Evolutionary conservation across 2,797 vertebrate species (phyloP), one percentile per base, ranked within the genome.

Genomic region (Galago senegalensis): DNA sequence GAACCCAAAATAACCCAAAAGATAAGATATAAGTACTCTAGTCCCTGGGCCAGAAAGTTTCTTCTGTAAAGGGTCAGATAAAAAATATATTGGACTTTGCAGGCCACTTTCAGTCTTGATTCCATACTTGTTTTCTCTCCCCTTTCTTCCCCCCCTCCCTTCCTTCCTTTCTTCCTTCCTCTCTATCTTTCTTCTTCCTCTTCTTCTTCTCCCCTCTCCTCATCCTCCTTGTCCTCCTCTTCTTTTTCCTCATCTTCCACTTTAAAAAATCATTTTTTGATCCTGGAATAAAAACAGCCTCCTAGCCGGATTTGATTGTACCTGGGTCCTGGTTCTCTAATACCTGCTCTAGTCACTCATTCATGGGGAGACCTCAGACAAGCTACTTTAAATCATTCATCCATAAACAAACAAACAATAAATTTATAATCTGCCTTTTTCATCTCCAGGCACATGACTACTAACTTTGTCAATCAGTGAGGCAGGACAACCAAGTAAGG

Each of bases 241-340:
- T 89, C 65, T 46, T 79, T 29, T 60, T 58, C 58, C 29, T 61
- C 87, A 34, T 85, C 40, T 73, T 40, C 14, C 12, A 21, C 34
- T 73, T 72, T 46, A 46, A 83, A 96, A 96, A 63, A 37, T 31
- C 7, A 75, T 49, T 29, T 16, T 96, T 76, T 76, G 87, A 21
- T 81, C 31, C 29, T 60, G 69, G 49, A 43, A 40, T 17, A 61
- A 53, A 76, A 82, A 11, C 8, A 60, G 37, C 46, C 14, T 81
- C 20, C 49, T n/a, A 7, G 43, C 31, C 25, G 16, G 40, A 27
- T 72, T 63, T 70, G 37, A 2, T 49, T 49, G 13, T 49, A 49
- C 58, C 13, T 14, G 20, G 73, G 4, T 16, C 37, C 2, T 46
- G 18, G 25, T 43, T 69, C 29, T 7, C 17, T 20, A n/a, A 63